phyloP scores from a whole-genome alignment of 2,797 vertebrate genomes.

The Mus spretus region DNA sequence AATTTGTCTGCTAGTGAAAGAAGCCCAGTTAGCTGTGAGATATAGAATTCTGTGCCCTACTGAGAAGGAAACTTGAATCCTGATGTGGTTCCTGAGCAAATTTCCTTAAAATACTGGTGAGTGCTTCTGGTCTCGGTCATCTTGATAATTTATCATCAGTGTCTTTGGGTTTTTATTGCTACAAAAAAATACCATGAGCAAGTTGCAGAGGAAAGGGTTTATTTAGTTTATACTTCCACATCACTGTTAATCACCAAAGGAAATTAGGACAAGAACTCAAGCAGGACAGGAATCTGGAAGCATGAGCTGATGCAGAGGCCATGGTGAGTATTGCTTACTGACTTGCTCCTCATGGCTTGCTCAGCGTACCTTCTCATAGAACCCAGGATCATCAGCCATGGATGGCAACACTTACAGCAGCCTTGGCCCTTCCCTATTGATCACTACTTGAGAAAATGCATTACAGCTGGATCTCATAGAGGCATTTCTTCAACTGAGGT shows the following conservation, averaged over 20 bases:
- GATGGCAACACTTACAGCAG: not conserved
- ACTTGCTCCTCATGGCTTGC: not conserved
- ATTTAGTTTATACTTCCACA: not conserved
- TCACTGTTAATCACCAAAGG: not conserved
- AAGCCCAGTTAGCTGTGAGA: constrained; percentile 48
- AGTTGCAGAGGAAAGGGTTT: not conserved
- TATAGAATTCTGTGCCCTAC: not conserved
- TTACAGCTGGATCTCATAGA: not conserved
- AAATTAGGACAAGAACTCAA: not conserved
- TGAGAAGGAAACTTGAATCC: constrained; percentile 2
- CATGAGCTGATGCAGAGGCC: not conserved
- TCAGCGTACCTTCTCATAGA: not conserved
- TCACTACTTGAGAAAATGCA: not conserved
- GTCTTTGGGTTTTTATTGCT: not conserved
- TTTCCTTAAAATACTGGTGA: constrained; percentile 1
- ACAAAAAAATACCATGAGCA: not conserved
- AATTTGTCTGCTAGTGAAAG: constrained; percentile 47
- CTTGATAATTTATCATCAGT: constrained; percentile 18
- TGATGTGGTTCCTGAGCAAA: not conserved
- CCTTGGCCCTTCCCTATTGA: not conserved
- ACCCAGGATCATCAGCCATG: not conserved
- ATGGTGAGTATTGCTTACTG: not conserved
- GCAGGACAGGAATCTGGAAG: not conserved
- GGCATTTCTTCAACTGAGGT: not conserved
- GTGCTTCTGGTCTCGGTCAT: not conserved